These are phyloP conservation scores for Ptyas mucosa DNA, from an alignment of 2,113 vertebrate species.

Conservation along the genomic window DNA sequence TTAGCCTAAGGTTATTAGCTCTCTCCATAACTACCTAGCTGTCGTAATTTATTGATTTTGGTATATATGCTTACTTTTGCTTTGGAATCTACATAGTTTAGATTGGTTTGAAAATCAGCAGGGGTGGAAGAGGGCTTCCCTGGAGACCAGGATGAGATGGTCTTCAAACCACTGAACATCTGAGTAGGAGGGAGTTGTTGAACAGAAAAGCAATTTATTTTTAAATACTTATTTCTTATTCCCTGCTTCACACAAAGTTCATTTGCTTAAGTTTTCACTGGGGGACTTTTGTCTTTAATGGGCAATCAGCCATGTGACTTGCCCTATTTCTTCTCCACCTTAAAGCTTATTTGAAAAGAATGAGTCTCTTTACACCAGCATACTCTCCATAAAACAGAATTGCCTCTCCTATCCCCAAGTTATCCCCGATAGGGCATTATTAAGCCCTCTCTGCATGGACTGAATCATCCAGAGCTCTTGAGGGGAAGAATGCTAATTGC, in stretches of 20 bases:
- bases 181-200: background rate
- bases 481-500: background rate
- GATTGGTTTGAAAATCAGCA: background rate
- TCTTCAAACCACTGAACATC: background rate
- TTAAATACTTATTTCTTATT: background rate
- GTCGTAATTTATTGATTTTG: background rate
- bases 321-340: background rate
- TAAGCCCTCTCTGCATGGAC: slow-evolving; percentile 1
- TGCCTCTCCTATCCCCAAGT: background rate
- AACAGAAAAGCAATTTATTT: background rate
- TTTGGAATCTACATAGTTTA: background rate
- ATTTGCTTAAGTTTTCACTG: background rate
- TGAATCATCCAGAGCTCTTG: accelerated
- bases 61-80: background rate
- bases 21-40: background rate
- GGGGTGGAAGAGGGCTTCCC: background rate
- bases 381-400: background rate
- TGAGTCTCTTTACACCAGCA: background rate
- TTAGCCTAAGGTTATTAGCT: background rate
- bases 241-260: background rate
- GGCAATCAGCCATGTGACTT: background rate
- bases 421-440: background rate
- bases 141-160: background rate
- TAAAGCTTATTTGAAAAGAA: background rate
- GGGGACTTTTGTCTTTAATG: background rate